Conservation (phyloP, 2,888 invertebrate genomes). For the Diplolepis rosae region DNA sequence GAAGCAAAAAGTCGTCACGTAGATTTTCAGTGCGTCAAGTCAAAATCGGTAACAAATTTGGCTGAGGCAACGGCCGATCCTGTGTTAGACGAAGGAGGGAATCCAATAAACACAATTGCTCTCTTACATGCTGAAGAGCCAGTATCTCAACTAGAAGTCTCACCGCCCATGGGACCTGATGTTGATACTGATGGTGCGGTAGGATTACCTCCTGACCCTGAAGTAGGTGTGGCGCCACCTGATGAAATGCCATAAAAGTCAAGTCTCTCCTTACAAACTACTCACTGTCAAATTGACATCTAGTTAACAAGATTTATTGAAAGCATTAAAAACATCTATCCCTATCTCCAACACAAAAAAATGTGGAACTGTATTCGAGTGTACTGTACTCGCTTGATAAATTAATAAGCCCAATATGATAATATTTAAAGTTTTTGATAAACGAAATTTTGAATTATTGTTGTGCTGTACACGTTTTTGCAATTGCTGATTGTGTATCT, state of each 20-base stretch:
- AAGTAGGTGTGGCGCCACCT: background rate
- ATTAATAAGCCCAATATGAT: background rate
- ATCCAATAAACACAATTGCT: conserved; percentile 70
- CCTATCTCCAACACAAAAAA: background rate
- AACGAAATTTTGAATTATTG: conserved; percentile 5
- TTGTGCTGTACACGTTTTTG: conserved; percentile 1
- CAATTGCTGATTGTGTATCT: conserved; percentile 23
- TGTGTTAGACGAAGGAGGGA: conserved; percentile 80
- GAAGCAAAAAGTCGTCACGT: conserved; percentile 99
- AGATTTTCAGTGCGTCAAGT: conserved; percentile 99
- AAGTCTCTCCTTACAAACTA: background rate
- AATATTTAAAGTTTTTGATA: conserved; percentile 7
- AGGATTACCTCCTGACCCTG: conserved; percentile 54
- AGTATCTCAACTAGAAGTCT: conserved; percentile 58
- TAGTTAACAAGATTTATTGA: conserved; percentile 24
- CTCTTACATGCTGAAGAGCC: conserved; percentile 70
- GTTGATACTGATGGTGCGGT: conserved; percentile 72
- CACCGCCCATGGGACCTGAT: conserved; percentile 63
- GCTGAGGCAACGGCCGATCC: conserved; percentile 97
- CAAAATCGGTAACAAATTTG: conserved; percentile 96
- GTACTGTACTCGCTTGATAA: background rate
- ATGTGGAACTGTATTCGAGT: background rate
- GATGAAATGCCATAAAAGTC: conserved; percentile 10
- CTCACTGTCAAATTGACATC: conserved; percentile 18
- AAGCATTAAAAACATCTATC: conserved; percentile 10